These are phyloP conservation scores for Caiman crocodilus DNA, from an alignment of 2,797 vertebrate species.

Conservation along the genomic window DNA sequence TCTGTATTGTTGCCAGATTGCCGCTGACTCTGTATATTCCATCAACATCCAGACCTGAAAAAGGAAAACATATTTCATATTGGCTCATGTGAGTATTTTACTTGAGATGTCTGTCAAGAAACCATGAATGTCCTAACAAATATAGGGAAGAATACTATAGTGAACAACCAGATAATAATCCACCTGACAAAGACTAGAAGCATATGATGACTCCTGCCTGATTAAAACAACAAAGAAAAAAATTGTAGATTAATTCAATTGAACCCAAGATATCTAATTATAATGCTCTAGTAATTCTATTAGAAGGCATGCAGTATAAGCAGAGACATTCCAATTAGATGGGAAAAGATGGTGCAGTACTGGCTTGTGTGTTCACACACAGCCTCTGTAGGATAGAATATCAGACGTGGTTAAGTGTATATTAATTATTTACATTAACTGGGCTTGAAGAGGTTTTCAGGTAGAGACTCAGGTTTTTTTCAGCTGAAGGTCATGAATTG, in stretches of 20 bases:
- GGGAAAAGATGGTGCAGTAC: background rate
- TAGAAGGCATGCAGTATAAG: background rate
- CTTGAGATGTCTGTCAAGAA: conserved; percentile 66
- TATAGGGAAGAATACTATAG: conserved; percentile 14
- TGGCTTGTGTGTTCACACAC: accelerated
- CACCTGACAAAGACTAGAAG: conserved; percentile 54
- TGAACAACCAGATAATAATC: conserved; percentile 60
- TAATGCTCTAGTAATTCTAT: conserved; percentile 68
- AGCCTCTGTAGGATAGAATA: accelerated
- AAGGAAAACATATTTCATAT: conserved; percentile 76
- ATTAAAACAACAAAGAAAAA: conserved; percentile 42
- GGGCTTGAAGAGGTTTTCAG: background rate
- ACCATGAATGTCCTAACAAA: conserved; percentile 52
- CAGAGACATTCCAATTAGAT: background rate
- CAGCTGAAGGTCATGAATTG: conserved; percentile 14
- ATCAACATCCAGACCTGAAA: conserved; percentile 89
- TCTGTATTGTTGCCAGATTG: conserved; percentile 92
- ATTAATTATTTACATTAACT: background rate
- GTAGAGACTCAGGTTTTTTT: background rate
- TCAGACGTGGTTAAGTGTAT: accelerated
- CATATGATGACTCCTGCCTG: conserved; percentile 17
- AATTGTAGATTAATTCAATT: conserved; percentile 57
- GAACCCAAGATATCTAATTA: conserved; percentile 54
- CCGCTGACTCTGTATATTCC: conserved; percentile 93
- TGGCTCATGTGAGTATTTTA: conserved; percentile 65